Percentiles rank a stretch among this genome's conserved stretches.
Evolutionary conservation across 2,888 invertebrate genomes (phyloP).

Genomic region (Eristalis intricaria): DNA sequence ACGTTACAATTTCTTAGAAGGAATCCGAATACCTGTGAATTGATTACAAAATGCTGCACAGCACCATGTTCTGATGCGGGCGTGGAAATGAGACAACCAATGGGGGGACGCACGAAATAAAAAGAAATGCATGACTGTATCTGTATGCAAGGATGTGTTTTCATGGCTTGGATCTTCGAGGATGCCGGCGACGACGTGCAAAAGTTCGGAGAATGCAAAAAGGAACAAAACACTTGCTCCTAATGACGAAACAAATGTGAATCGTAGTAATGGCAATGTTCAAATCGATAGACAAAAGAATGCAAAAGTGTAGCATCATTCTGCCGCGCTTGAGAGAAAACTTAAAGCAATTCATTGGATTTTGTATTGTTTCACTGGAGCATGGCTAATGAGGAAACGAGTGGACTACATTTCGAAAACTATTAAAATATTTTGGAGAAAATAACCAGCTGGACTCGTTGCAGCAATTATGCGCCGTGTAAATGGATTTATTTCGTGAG

Average conservation of each 20-base stretch:
- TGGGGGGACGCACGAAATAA: background rate
- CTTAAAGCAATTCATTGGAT: no score
- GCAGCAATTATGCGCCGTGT: no score
- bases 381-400: no score
- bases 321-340: no score
- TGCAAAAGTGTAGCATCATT: background rate
- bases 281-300: background rate
- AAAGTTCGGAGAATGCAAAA: background rate
- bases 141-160: background rate
- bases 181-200: background rate
- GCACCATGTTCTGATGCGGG: background rate
- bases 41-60: conserved; percentile 37
- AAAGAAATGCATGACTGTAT: background rate
- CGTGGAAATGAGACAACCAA: background rate
- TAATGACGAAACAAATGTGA: background rate
- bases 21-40: conserved; percentile 28
- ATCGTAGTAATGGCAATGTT: background rate
- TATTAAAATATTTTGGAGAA: no score
- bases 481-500: no score
- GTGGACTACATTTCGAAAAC: no score
- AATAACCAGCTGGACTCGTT: no score
- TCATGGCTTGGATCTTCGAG: background rate
- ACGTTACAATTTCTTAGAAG: conserved; percentile 43
- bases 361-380: no score
- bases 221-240: background rate